Evolutionary conservation across 2,888 invertebrate species (phyloP).

Genomic region (Macaria liturata): DNA sequence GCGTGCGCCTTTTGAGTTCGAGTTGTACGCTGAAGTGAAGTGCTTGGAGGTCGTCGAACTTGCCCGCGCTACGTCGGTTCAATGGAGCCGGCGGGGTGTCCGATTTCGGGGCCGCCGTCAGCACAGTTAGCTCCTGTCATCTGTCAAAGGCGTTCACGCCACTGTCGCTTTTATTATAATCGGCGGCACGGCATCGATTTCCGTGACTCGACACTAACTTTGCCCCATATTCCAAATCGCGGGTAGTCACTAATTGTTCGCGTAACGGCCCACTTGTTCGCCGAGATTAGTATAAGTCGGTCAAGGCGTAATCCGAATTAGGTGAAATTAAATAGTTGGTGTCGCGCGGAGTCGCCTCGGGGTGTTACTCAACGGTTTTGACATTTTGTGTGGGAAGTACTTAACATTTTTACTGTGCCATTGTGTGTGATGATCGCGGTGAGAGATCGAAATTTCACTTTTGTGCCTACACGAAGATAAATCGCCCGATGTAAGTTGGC

Average conservation of each 20-base stretch:
- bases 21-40: conserved; percentile 42
- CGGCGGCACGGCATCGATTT: conserved; percentile 25
- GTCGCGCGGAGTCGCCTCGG: conserved; percentile 47
- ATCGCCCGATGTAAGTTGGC: conserved; percentile 38
- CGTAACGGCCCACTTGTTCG: conserved; percentile 39
- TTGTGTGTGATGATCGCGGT: conserved; percentile 60
- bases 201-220: conserved; percentile 22
- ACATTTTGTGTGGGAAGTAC: conserved; percentile 63
- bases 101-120: conserved; percentile 47
- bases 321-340: conserved; percentile 58
- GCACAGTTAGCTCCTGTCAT: conserved; percentile 46
- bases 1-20: conserved; percentile 50
- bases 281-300: conserved; percentile 49
- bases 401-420: conserved; percentile 53
- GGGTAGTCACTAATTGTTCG: conserved; percentile 45
- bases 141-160: conserved; percentile 46
- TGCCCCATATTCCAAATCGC: conserved; percentile 36
- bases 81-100: conserved; percentile 52
- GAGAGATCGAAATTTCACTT: conserved; percentile 75
- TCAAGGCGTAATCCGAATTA: conserved; percentile 59
- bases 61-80: conserved; percentile 56
- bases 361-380: conserved; percentile 56
- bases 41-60: conserved; percentile 62
- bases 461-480: conserved; percentile 50
- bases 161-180: conserved; percentile 38